A percentile compares a stretch with the other conserved stretches of the same genome.
Evolutionary conservation across 2,113 vertebrate species (phyloP).

Genomic region (Amazona guildingii): DNA sequence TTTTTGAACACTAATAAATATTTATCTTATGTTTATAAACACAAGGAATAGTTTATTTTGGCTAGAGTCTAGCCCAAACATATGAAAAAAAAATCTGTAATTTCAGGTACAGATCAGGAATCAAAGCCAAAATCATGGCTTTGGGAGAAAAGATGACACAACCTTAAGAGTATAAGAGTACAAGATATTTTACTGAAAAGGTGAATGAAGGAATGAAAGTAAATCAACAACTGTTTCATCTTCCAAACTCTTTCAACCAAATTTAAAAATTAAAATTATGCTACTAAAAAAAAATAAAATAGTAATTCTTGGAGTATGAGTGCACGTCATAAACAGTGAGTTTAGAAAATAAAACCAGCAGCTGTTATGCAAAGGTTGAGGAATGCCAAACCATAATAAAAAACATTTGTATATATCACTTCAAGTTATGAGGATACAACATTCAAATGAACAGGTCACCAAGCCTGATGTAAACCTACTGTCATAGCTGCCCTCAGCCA

Average conservation of each 20-base stretch:
- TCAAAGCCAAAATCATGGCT: background rate
- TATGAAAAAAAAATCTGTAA: background rate
- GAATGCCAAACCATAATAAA: background rate
- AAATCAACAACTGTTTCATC: background rate
- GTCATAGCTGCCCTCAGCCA: background rate
- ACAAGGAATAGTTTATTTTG: background rate
- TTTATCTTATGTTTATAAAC: background rate
- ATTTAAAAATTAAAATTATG: background rate
- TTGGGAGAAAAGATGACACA: background rate
- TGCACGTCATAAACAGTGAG: rapidly evolving
- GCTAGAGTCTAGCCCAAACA: background rate
- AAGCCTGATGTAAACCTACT: background rate
- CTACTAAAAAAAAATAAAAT: background rate
- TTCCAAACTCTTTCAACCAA: background rate
- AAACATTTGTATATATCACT: background rate
- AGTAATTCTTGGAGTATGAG: background rate
- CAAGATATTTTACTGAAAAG: background rate
- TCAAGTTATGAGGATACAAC: background rate
- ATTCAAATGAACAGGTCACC: background rate
- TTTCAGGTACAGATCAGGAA: background rate
- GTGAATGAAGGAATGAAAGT: background rate
- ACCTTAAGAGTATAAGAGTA: background rate
- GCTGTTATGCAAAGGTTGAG: background rate
- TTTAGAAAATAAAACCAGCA: background rate
- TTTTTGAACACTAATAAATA: background rate